phyloP scores from a whole-genome alignment of 1,140 invertebrate genomes.

The Aphelinus atriplicis region DNA sequence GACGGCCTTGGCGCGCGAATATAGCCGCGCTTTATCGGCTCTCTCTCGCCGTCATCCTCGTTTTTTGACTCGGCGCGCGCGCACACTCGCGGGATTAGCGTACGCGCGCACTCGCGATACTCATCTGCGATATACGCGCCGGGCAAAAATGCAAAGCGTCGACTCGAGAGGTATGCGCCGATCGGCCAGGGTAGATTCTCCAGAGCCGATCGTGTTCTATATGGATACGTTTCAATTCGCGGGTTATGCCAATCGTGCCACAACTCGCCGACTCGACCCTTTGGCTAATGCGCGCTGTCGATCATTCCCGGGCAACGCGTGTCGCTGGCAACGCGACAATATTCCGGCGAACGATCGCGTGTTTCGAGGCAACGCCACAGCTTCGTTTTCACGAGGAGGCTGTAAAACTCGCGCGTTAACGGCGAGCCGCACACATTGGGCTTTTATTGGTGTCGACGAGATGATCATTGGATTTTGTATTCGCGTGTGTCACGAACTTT shows the following conservation, averaged over 20 bases:
- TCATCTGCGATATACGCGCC: neutral
- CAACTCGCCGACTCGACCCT: neutral
- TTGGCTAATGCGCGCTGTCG: neutral
- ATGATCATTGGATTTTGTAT: too few relatives aligned
- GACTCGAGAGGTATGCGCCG: neutral
- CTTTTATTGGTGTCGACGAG: too few relatives aligned
- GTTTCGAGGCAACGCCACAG: too few relatives aligned
- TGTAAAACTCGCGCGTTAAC: too few relatives aligned
- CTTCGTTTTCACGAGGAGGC: too few relatives aligned
- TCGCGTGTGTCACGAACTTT: too few relatives aligned
- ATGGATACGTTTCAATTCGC: too few relatives aligned
- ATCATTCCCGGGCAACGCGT: neutral
- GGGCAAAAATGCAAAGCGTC: neutral
- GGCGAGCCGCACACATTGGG: too few relatives aligned
- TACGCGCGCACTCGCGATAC: slow-evolving; percentile 8
- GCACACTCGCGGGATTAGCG: neutral
- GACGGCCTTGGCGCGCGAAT: neutral
- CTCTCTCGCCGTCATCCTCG: neutral
- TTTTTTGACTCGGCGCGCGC: neutral
- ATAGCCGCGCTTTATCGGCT: slow-evolving; percentile 2
- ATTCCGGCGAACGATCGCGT: neutral
- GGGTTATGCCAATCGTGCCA: too few relatives aligned
- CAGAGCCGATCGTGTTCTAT: too few relatives aligned
- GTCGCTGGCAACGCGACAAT: neutral
- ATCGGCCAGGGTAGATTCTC: too few relatives aligned